A percentile compares a stretch with the other conserved stretches of the same genome.
These are phyloP conservation scores for Drosophila bifasciata DNA, from an alignment of 1,140 invertebrate genomes.

Conservation along the genomic window DNA sequence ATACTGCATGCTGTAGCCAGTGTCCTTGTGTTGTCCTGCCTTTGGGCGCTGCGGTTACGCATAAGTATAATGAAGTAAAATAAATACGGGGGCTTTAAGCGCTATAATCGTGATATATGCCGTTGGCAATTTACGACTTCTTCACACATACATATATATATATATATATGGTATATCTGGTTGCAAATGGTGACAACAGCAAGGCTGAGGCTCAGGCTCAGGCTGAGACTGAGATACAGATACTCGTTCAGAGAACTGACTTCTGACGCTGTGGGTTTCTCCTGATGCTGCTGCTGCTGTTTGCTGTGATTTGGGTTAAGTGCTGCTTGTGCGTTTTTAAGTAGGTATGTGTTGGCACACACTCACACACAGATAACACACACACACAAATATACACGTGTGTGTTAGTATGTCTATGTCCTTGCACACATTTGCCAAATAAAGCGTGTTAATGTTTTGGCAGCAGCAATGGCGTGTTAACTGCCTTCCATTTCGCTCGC, in stretches of 20 bases:
- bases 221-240: constrained; percentile 22
- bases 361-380: constrained; percentile 1
- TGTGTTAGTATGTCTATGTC: constrained; percentile 43
- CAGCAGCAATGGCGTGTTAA: constrained; percentile 74
- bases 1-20: constrained; percentile 12
- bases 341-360: constrained; percentile 53
- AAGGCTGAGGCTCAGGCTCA: constrained; percentile 55
- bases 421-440: constrained; percentile 78
- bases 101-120: constrained; percentile 78
- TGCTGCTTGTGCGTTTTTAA: constrained; percentile 78
- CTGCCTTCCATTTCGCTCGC: constrained; percentile 77
- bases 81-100: constrained; percentile 69
- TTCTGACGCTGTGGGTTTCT: constrained; percentile 59
- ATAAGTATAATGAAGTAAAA: constrained; percentile 73
- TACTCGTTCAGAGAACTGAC: constrained; percentile 33
- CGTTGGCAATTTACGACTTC: constrained; percentile 72
- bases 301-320: constrained; percentile 79
- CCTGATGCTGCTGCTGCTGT: constrained; percentile 42
- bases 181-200: constrained; percentile 63
- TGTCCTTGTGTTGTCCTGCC: too few species aligned
- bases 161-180: constrained; percentile 34
- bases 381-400: neutral
- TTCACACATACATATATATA: constrained; percentile 21
- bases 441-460: constrained; percentile 80
- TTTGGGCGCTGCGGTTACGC: constrained; percentile 2